These are phyloP conservation scores for Crossocerus cetratus DNA, from an alignment of 2,888 invertebrate species.

Conservation along the genomic window DNA sequence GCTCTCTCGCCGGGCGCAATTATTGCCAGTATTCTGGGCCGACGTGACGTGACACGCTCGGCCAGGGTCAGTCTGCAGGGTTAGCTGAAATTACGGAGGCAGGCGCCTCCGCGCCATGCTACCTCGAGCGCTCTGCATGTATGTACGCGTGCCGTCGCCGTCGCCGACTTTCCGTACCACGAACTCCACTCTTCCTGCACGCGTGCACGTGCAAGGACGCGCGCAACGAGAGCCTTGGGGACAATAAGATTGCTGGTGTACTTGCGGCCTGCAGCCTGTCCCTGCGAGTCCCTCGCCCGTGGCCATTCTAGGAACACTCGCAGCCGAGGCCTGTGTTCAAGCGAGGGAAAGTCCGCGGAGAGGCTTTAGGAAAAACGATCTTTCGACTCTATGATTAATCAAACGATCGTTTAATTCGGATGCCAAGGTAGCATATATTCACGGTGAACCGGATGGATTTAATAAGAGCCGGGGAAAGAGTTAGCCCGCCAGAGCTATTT, in stretches of 20 bases:
- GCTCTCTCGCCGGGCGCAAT: constrained; percentile 54
- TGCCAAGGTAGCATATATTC: not conserved
- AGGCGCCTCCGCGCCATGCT: constrained; percentile 51
- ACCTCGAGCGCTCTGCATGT: constrained; percentile 40
- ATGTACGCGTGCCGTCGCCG: constrained; percentile 59
- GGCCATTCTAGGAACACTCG: not conserved
- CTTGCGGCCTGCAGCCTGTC: not conserved
- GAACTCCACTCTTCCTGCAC: constrained; percentile 20
- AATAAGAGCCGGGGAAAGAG: not conserved
- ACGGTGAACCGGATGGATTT: not conserved
- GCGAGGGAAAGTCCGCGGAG: too few relatives aligned
- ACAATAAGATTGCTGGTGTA: not conserved
- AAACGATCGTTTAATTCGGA: not conserved
- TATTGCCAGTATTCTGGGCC: constrained; percentile 64
- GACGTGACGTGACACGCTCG: constrained; percentile 64
- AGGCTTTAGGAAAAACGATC: not conserved
- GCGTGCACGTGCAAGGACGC: constrained; percentile 34
- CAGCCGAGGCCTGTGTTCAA: too few relatives aligned
- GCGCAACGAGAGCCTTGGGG: constrained; percentile 8
- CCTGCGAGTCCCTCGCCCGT: not conserved
- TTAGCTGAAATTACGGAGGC: constrained; percentile 63
- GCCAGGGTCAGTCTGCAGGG: constrained; percentile 60
- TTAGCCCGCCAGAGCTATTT: not conserved
- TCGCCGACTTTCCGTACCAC: constrained; percentile 34
- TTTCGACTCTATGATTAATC: not conserved